Base-by-base conservation (phyloP, 2,888 invertebrate species). In the Lasioglossum villosulum region DNA sequence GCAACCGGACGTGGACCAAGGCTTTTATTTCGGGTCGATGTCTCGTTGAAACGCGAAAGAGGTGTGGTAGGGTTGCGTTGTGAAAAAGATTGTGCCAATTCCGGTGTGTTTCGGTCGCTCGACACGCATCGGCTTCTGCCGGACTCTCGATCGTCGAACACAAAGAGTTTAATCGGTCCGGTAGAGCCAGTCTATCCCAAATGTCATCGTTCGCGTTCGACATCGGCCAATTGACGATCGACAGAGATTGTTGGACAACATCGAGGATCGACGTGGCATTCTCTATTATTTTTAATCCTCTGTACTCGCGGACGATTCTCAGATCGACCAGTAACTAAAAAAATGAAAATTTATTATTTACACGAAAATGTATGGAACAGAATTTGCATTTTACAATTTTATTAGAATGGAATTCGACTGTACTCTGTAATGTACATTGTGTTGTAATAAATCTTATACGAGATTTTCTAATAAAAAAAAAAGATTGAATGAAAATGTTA, bases 21-120 rank as follows among this genome's bases (percentile, higher is more conserved):
- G 80, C 66, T 68, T 79, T 84, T 84, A 79, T 84, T 84, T 79
- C 87, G 42, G 75, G 75, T 81, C 71, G 84, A 84, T 84, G 84
- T 76, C 78, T 72, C 84, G 66, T 78, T 68, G 86, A 74, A 86
- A 80, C 39, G 66, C 52, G 52, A 52, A 42, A 45, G 48, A 37
- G 52, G 34, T 68, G 68, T 23, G 16, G 27, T 56, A 59, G 59
- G 45, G 42, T 52, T 27, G 75, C 73, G 42, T 48, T 48, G 76
- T 82, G 37, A 34, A 82, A 77, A 82, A 78, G 82, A 82, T 85
- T 71, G 68, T 77, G 71, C 72, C 79, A 37, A 75, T 82, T 59
- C 70, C 63, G n/a, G 16, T 14, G 45, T 75, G 63, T 75, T 66
- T 42, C 63, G 42, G 66, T 34, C 42, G 59, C 12, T 42, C 34